Evolutionary conservation across 2,888 invertebrate species (phyloP), one percentile per base, ranked within the genome.

Genomic region (Hydroisotoma schaefferi): DNA sequence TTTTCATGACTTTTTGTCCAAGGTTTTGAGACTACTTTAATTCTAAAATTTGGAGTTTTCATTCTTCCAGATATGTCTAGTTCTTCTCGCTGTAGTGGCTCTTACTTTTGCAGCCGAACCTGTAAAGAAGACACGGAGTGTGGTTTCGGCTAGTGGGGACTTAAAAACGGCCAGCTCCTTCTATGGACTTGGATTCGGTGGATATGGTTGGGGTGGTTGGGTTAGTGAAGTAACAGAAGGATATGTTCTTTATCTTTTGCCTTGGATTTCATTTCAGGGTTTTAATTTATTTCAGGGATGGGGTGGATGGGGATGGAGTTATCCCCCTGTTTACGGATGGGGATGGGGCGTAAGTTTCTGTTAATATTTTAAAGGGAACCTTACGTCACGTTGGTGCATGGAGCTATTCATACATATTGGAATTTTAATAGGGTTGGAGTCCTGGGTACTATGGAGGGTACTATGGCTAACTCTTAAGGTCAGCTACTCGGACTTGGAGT

Each of bases 341-440:
- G 53, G 53, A 8, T 44, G 55, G 44, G 49, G 49, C 5, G 51
- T 52, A 52, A 52, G 37, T 33, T 52, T 33, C 4, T 47, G 5
- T 25, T 49, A 27, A 49, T 49, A n/a, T n/a, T n/a, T n/a, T n/a
- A n/a, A n/a, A n/a, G n/a, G n/a, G n/a, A n/a, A n/a, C n/a, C n/a
- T n/a, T n/a, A n/a, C n/a, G n/a, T n/a, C n/a, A n/a, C n/a, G n/a
- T n/a, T n/a, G n/a, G n/a, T n/a, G n/a, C n/a, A n/a, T n/a, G n/a
- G n/a, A n/a, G n/a, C n/a, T n/a, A n/a, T n/a, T n/a, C n/a, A n/a
- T n/a, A n/a, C n/a, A n/a, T n/a, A n/a, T n/a, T n/a, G n/a, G n/a
- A n/a, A n/a, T n/a, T n/a, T n/a, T n/a, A n/a, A n/a, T n/a, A n/a
- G n/a, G n/a, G n/a, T n/a, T n/a, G n/a, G n/a, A n/a, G n/a, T n/a